Conservation (phyloP, 2,797 vertebrate genomes). For the Dermochelys coriacea region DNA sequence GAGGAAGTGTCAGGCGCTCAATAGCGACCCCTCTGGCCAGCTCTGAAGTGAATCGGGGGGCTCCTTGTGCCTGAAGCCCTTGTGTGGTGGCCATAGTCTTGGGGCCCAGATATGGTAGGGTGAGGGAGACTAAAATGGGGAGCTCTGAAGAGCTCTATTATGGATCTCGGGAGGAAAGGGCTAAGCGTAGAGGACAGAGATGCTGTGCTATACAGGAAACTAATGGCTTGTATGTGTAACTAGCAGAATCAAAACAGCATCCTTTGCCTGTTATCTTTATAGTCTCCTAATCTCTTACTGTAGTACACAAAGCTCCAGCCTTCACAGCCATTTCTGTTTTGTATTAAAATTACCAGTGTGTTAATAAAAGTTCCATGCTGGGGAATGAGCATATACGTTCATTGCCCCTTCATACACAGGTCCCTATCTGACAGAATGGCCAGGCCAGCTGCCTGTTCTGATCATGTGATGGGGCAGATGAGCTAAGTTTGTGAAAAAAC, state of each 20-base stretch:
- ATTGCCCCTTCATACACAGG: not conserved
- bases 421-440: rapidly evolving
- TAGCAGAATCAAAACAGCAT: not conserved
- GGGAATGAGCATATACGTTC: not conserved
- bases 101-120: not conserved
- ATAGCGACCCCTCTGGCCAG: not conserved
- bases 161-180: not conserved
- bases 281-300: rapidly evolving
- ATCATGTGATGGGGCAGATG: not conserved
- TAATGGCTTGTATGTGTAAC: too few species aligned
- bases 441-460: not conserved
- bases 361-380: not conserved
- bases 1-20: not conserved
- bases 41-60: not conserved
- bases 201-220: too few species aligned
- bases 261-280: rapidly evolving
- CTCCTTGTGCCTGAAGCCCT: not conserved
- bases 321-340: not conserved
- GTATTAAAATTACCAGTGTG: rapidly evolving
- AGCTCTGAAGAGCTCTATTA: not conserved
- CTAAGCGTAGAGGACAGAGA: too few species aligned
- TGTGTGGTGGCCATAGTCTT: too few species aligned
- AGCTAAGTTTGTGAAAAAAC: rapidly evolving
- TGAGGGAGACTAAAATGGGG: not conserved
- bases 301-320: not conserved